Percentiles rank a stretch among this genome's conserved stretches.
Evolutionary conservation across 2,113 vertebrate genomes (phyloP).

Genomic region (Lethenteron reissneri): DNA sequence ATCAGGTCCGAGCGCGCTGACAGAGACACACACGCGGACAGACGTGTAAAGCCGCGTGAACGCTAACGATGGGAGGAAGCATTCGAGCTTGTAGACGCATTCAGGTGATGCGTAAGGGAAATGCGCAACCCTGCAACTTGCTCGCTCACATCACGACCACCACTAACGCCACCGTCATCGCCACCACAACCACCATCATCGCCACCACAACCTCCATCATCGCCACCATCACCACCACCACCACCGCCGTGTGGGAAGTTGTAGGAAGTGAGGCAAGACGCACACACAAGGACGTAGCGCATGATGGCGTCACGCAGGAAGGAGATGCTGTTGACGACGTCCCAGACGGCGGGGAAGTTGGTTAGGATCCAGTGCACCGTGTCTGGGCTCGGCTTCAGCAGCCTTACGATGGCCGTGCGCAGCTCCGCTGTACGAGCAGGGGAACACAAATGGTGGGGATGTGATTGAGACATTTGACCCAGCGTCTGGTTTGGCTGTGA

Average conservation of each 20-base stretch:
- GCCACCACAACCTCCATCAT: background rate
- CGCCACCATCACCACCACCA: background rate
- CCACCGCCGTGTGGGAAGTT: background rate
- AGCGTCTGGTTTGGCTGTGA: background rate
- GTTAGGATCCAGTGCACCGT: constrained; percentile 48
- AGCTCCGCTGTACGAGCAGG: constrained; percentile 34
- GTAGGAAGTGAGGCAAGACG: constrained; percentile 7
- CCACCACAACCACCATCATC: background rate
- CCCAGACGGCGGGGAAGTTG: constrained; percentile 56
- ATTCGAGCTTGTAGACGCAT: background rate
- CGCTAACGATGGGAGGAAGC: background rate
- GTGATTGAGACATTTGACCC: background rate
- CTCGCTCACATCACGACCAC: too few species aligned
- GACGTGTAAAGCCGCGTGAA: background rate
- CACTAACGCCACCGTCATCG: background rate
- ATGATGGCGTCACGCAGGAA: constrained; percentile 49
- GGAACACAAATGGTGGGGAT: background rate
- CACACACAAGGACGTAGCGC: constrained; percentile 52
- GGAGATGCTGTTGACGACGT: constrained; percentile 39
- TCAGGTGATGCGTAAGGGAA: background rate
- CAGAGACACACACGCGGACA: too few species aligned
- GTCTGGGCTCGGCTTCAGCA: constrained; percentile 41
- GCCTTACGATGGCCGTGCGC: constrained; percentile 31
- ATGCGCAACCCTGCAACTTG: too few species aligned
- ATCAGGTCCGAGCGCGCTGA: constrained; percentile 66